Evolutionary conservation across 2,888 invertebrate species (phyloP), one percentile per base, ranked within the genome.

Genomic region (Monopis laevigella): DNA sequence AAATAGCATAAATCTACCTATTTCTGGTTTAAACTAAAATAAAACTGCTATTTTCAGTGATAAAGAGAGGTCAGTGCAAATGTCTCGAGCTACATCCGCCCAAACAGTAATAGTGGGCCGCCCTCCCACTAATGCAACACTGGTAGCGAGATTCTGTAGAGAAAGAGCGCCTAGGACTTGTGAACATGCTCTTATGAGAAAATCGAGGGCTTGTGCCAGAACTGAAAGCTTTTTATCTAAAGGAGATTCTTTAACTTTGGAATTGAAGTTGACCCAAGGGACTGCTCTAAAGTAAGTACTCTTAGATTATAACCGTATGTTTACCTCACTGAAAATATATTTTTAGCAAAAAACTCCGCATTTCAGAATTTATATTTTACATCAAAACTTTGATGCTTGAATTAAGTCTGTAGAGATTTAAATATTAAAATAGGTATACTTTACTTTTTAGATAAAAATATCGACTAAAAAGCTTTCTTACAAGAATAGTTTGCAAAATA

Each of bases 181-280:
- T 59, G 93, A 93, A 61, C 91, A 92, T 52, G 89, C 89, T 1
- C 83, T 93, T 48, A 71, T 93, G 41, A 59, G 70, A 43, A 78
- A 68, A 51, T 86, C 88, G 13, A 83, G 93, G 44, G 92, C 92
- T 0, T 93, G 93, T 57, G 85, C 88, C 0, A 82, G 90, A 18
- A 87, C 89, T 5, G 93, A 93, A 62, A 92, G 93, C 65, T 93
- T 90, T 62, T 82, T 93, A 10, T 92, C 93, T 2, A 87, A 89
- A 47, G 90, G 89, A 43, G 92, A 89, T 65, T 89, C 88, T 40
- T 82, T 92, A 52, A 93, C 92, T 12, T 78, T 93, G 49, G 93
- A 93, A 63, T 73, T 93, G 52, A 87, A 87, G 55, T 82, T 91
- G 55, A 86, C 88, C 10, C 92, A 94, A 65, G 91, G 92, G 28